These are phyloP conservation scores for Hiodon tergisus DNA, from an alignment of 2,113 vertebrate species.

Conservation along the genomic window DNA sequence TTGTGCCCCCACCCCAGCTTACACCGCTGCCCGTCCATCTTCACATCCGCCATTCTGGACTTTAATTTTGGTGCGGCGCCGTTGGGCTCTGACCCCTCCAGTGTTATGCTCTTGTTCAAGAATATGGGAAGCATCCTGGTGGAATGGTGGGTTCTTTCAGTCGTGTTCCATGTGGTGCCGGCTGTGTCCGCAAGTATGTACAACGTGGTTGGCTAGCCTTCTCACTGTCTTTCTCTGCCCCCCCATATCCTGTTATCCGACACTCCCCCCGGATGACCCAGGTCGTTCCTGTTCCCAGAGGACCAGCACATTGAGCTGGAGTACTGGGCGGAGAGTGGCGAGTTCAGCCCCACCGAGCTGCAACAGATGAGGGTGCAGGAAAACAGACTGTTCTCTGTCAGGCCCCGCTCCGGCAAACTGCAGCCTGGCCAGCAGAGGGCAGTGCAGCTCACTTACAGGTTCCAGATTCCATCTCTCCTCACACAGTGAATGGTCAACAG, in stretches of 20 bases:
- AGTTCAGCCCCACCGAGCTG: constrained; percentile 67
- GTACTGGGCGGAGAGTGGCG: constrained; percentile 71
- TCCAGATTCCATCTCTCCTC: background rate
- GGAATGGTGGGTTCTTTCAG: constrained; percentile 69
- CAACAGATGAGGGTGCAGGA: constrained; percentile 78
- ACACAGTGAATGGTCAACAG: background rate
- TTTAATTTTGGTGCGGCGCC: constrained; percentile 81
- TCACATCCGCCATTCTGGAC: constrained; percentile 70
- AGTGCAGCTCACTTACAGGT: constrained; percentile 82
- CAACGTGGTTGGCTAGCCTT: background rate
- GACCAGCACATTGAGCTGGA: constrained; percentile 82
- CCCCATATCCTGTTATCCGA: background rate
- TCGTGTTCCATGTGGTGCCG: too few relatives aligned
- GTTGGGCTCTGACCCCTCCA: constrained; percentile 60
- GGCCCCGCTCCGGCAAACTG: constrained; percentile 72
- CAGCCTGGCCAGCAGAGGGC: constrained; percentile 69
- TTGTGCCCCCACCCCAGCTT: constrained; percentile 47
- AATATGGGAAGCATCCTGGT: constrained; percentile 73
- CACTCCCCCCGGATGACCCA: constrained; percentile 34
- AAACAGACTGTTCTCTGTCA: constrained; percentile 71
- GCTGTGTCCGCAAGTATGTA: background rate
- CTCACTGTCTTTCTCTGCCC: background rate
- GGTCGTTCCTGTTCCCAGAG: constrained; percentile 82
- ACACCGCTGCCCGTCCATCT: constrained; percentile 55
- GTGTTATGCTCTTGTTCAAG: constrained; percentile 68